A percentile compares a stretch with the other conserved stretches of the same genome.
Evolutionary conservation across 2,113 vertebrate genomes (phyloP).

Genomic region (Noctilio leporinus): DNA sequence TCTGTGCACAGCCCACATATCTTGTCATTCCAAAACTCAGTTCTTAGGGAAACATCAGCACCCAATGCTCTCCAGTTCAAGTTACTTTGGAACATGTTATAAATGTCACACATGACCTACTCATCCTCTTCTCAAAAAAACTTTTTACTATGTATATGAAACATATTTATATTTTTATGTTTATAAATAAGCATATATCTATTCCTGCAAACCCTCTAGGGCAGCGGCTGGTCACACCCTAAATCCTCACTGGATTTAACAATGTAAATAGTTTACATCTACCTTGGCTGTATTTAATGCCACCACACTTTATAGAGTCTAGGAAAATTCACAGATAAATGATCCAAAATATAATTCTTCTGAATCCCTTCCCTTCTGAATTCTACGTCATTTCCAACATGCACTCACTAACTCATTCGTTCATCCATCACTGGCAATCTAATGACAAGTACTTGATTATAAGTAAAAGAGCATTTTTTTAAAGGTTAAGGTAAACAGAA

Average conservation of each 20-base stretch:
- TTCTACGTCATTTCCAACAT: not conserved
- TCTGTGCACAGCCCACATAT: not conserved
- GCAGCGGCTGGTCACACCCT: not conserved
- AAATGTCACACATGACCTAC: not conserved
- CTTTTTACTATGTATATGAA: not conserved
- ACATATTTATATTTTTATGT: not conserved
- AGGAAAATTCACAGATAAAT: not conserved
- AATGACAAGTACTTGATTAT: not conserved
- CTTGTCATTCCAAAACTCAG: not conserved
- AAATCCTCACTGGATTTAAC: not conserved
- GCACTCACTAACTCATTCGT: not conserved
- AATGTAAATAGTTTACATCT: not conserved
- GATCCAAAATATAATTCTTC: not conserved
- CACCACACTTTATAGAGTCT: not conserved
- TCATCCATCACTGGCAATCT: not conserved
- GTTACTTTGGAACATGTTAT: not conserved
- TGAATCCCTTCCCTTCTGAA: not conserved
- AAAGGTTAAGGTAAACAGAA: not conserved
- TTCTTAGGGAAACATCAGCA: not conserved
- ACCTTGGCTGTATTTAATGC: not conserved
- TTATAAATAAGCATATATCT: not conserved
- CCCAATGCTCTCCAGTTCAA: rapidly evolving
- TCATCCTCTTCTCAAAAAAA: not conserved
- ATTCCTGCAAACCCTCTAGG: not conserved
- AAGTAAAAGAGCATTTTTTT: not conserved